Conservation (phyloP, 2,113 vertebrate species). For the Eurypyga helias region DNA sequence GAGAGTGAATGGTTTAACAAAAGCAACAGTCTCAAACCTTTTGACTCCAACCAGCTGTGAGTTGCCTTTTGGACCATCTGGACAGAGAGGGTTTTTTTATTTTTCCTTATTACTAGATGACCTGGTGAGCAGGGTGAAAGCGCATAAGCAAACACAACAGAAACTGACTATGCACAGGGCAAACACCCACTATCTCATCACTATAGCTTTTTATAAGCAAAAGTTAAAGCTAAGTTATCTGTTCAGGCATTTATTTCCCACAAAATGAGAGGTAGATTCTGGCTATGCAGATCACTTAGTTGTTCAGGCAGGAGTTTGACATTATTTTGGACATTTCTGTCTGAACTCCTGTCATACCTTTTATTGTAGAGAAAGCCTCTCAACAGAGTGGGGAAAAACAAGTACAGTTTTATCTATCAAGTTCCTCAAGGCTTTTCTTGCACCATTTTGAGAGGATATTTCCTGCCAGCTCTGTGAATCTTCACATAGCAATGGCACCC, state of each 20-base stretch:
- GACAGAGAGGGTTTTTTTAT: neutral
- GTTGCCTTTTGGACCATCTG: constrained; percentile 11
- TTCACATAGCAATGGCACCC: neutral
- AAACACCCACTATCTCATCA: neutral
- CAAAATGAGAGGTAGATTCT: neutral
- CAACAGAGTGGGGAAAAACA: neutral
- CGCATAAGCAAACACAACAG: neutral
- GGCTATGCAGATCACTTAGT: neutral
- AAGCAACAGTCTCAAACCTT: neutral
- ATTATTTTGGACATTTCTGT: neutral
- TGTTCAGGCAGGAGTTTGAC: neutral
- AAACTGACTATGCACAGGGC: neutral
- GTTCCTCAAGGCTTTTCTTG: neutral
- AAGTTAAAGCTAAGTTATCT: neutral
- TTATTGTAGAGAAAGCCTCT: neutral
- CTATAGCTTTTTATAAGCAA: neutral
- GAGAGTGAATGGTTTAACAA: neutral
- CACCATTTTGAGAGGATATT: neutral
- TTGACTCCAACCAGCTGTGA: constrained; percentile 7
- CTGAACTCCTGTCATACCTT: neutral
- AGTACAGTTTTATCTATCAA: neutral
- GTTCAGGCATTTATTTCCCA: neutral
- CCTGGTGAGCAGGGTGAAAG: neutral
- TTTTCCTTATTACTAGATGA: neutral
- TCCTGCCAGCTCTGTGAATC: neutral